Evolutionary conservation across 2,113 vertebrate genomes (phyloP).

Genomic region (Microtus montanus): DNA sequence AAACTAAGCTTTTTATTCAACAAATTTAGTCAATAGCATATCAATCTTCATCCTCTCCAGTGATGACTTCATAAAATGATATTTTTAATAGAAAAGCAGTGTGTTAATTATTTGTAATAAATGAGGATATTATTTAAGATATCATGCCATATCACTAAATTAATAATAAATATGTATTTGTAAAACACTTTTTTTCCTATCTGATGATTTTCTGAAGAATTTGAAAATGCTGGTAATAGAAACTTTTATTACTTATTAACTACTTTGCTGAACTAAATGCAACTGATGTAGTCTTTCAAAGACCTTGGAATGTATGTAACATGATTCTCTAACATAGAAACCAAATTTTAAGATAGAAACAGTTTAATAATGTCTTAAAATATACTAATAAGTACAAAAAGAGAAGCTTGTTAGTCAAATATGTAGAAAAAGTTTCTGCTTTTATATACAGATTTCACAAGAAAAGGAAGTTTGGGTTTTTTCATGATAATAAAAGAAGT

Average conservation of each 20-base stretch:
- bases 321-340: slow-evolving; percentile 49
- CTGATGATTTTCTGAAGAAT: slow-evolving; percentile 61
- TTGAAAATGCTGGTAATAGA: slow-evolving; percentile 55
- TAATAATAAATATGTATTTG: slow-evolving; percentile 74
- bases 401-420: slow-evolving; percentile 54
- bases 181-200: slow-evolving; percentile 49
- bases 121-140: slow-evolving; percentile 59
- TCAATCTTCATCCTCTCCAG: slow-evolving; percentile 41
- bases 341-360: slow-evolving; percentile 50
- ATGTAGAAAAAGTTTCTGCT: slow-evolving; percentile 44
- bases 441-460: slow-evolving; percentile 30
- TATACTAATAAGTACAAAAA: slow-evolving; percentile 70
- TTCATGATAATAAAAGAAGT: neutral
- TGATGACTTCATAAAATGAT: slow-evolving; percentile 2
- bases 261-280: slow-evolving; percentile 54
- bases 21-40: slow-evolving; percentile 43
- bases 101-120: slow-evolving; percentile 65
- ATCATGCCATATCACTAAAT: slow-evolving; percentile 59
- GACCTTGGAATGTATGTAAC: slow-evolving; percentile 50
- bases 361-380: slow-evolving; percentile 67
- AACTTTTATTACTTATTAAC: slow-evolving; percentile 48
- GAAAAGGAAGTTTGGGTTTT: neutral
- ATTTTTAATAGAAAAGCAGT: slow-evolving; percentile 12
- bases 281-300: slow-evolving; percentile 59
- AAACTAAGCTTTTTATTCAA: slow-evolving; percentile 10